Conservation (phyloP, 1,140 invertebrate genomes). For the Ladona fulva region DNA sequence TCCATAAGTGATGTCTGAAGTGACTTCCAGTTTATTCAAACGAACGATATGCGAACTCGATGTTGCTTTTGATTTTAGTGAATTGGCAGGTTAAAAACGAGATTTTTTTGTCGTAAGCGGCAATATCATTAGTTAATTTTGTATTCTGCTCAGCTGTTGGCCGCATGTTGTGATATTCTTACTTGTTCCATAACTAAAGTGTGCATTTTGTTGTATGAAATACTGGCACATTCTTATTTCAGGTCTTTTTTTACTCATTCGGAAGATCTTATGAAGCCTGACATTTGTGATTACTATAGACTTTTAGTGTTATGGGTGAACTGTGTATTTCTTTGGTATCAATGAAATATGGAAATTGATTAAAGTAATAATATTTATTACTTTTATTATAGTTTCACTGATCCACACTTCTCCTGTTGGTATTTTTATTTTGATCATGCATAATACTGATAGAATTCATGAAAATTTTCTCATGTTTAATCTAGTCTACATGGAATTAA, state of each 20-base stretch:
- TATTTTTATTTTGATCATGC: no score
- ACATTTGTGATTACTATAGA: not conserved
- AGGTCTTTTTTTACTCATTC: not conserved
- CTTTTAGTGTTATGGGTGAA: not conserved
- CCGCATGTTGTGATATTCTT: not conserved
- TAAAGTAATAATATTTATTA: conserved; percentile 6
- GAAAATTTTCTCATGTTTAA: no score
- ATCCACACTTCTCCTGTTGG: no score
- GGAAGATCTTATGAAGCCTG: not conserved
- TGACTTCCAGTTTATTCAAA: not conserved
- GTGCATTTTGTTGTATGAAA: conserved; percentile 7
- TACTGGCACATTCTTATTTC: not conserved
- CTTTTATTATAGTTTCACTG: not conserved
- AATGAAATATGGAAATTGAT: conserved; percentile 8
- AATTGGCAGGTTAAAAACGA: not conserved
- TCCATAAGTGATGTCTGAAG: not conserved
- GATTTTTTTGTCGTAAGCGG: not conserved
- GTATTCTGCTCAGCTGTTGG: not conserved
- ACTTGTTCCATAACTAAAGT: not conserved
- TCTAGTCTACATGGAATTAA: no score
- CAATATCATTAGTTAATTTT: not conserved
- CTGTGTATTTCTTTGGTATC: conserved; percentile 6
- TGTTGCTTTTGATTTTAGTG: not conserved
- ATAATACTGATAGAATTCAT: no score
- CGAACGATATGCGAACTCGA: not conserved